Base-by-base conservation (phyloP, 2,888 invertebrate species). In the Diplazon laetatorius region DNA sequence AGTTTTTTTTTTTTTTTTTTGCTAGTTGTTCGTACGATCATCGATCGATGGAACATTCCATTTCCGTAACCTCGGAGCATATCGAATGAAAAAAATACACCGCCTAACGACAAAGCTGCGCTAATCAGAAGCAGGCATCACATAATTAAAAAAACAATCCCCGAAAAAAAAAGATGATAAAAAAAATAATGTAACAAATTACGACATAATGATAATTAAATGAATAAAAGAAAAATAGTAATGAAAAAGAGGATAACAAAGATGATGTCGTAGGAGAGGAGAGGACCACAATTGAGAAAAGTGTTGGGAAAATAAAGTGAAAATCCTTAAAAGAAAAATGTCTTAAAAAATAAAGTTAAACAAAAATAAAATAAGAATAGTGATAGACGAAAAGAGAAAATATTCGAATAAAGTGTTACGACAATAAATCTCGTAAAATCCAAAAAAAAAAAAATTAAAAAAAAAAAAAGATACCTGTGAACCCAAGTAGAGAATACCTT, bases 391-490 rank as follows among this genome's bases (percentile, higher is more conserved):
- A 83, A 60, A 77, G 66, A 78, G 52, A 76, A 42, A 35, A 77
- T 48, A 79, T 52, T 42, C 48, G 30, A 73, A 70, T 76, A 77
- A 76, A 71, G 66, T 82, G 81, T 83, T 82, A 83, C 78, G 70
- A 82, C 82, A 83, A 78, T 66, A 80, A 78, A 68, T 71, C 76
- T 73, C 63, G 76, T 60, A 75, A 76, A 68, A 78, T 85, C 87
- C 30, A 30, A 30, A 86, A n/a, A n/a, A n/a, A n/a, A n/a, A n/a
- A n/a, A n/a, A n/a, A n/a, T n/a, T n/a, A n/a, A n/a, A n/a, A n/a
- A n/a, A n/a, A n/a, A n/a, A n/a, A n/a, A n/a, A 89, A 89, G 88
- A 88, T 88, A 88, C 88, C 89, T 89, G 88, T 86, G 86, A 88
- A 86, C 87, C 89, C 89, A n/a, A 88, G 85, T 90, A 88, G 86